These are phyloP conservation scores for Ornithoptera alexandrae DNA, from an alignment of 2,888 invertebrate genomes.

Conservation along the genomic window DNA sequence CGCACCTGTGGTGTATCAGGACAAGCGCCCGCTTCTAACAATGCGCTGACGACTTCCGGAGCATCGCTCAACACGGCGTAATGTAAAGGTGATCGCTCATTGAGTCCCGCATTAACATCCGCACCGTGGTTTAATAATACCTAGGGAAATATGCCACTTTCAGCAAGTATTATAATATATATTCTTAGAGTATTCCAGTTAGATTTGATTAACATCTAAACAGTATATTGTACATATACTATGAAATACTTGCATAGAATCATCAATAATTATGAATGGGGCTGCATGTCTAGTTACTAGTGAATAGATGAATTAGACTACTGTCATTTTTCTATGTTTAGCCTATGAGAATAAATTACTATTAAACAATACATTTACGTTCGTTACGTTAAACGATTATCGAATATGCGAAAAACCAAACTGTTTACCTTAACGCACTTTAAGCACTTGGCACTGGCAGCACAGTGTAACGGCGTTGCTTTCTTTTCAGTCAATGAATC, in stretches of 20 bases:
- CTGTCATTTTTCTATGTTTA: no score
- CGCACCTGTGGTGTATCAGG: conserved; percentile 90
- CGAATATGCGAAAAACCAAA: conserved; percentile 1
- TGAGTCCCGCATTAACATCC: conserved; percentile 87
- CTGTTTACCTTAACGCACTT: conserved; percentile 78
- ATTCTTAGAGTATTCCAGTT: no score
- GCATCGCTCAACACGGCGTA: conserved; percentile 90
- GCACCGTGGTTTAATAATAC: conserved; percentile 85
- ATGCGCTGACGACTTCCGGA: conserved; percentile 84
- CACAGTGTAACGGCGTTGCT: conserved; percentile 88
- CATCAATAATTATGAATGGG: no score
- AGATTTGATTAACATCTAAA: no score
- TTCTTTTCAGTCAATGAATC: conserved; percentile 82
- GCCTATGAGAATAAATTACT: background rate
- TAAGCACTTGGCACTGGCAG: conserved; percentile 84
- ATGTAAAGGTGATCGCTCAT: conserved; percentile 87
- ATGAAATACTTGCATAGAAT: no score
- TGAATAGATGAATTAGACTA: no score
- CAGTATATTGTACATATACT: no score
- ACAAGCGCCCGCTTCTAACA: conserved; percentile 88
- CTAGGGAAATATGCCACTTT: conserved; percentile 44
- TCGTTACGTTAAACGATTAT: background rate
- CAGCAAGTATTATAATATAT: background rate
- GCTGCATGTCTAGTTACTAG: background rate
- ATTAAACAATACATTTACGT: background rate